These are phyloP conservation scores for Toxostoma redivivum DNA, from an alignment of 2,113 vertebrate species.

Conservation along the genomic window DNA sequence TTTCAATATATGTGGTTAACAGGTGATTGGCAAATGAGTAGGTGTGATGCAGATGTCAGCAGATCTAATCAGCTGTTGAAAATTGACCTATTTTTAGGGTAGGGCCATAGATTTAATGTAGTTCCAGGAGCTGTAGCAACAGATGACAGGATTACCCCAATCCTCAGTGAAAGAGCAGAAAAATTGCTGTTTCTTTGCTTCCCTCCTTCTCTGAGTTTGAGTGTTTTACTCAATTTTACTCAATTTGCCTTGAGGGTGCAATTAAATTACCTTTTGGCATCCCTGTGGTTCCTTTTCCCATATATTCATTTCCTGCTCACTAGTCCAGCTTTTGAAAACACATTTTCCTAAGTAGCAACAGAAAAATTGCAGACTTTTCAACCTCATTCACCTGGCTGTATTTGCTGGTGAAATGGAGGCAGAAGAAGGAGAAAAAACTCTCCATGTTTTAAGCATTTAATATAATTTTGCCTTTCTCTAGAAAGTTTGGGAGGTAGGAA, in stretches of 20 bases:
- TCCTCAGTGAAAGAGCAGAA: not conserved
- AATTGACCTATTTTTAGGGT: not conserved
- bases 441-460: not conserved
- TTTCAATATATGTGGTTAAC: not conserved
- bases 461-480: not conserved
- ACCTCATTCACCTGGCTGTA: not conserved
- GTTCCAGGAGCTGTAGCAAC: not conserved
- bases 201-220: not conserved
- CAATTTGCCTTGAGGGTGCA: not conserved
- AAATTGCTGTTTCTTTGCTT: not conserved
- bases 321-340: not conserved
- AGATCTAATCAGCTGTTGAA: not conserved
- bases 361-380: not conserved
- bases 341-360: not conserved
- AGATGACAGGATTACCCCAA: not conserved
- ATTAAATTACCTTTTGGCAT: not conserved
- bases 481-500: not conserved
- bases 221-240: not conserved
- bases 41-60: not conserved
- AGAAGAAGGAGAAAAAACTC: not conserved
- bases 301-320: not conserved
- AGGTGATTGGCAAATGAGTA: not conserved
- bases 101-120: not conserved
- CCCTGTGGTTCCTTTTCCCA: not conserved
- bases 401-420: not conserved